phyloP scores from a whole-genome alignment of 2,113 vertebrate species.

The Cygnus atratus region DNA sequence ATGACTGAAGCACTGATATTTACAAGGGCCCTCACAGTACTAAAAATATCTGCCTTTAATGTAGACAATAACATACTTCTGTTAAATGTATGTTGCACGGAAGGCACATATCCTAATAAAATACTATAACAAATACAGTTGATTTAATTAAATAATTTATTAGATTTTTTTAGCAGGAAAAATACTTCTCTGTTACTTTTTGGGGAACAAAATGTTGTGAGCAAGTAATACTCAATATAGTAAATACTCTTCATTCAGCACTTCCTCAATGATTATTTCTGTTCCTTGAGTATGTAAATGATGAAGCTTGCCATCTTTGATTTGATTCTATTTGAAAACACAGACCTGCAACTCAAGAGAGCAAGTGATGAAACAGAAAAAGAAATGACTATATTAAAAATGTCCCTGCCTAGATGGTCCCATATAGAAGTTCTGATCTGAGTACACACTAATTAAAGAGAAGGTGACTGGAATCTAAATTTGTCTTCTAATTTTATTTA shows the following conservation, averaged over 20 bases:
- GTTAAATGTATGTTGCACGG: constrained; percentile 22
- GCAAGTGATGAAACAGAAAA: constrained; percentile 45
- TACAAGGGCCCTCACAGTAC: not conserved
- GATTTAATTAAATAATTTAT: constrained; percentile 35
- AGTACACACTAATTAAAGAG: constrained; percentile 30
- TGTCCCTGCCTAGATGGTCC: constrained; percentile 50
- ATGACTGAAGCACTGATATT: not conserved
- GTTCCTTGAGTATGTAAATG: constrained; percentile 47
- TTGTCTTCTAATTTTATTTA: constrained; percentile 34
- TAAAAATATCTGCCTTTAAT: constrained; percentile 12
- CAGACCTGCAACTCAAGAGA: constrained; percentile 20
- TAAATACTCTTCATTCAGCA: constrained; percentile 9
- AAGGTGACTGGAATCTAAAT: constrained; percentile 62
- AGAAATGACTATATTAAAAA: constrained; percentile 46
- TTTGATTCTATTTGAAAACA: constrained; percentile 63
- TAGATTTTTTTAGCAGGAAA: not conserved
- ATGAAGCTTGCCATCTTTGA: constrained; percentile 55
- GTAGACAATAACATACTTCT: constrained; percentile 46
- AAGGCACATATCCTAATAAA: constrained; percentile 35
- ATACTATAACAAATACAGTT: not conserved
- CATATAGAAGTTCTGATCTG: constrained; percentile 36
- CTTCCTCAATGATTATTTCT: constrained; percentile 51
- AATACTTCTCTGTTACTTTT: constrained; percentile 5
- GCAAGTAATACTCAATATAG: constrained; percentile 11
- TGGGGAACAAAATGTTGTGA: constrained; percentile 12